Base-by-base conservation (phyloP, 2,888 invertebrate species). In the Alloplasta piceator region DNA sequence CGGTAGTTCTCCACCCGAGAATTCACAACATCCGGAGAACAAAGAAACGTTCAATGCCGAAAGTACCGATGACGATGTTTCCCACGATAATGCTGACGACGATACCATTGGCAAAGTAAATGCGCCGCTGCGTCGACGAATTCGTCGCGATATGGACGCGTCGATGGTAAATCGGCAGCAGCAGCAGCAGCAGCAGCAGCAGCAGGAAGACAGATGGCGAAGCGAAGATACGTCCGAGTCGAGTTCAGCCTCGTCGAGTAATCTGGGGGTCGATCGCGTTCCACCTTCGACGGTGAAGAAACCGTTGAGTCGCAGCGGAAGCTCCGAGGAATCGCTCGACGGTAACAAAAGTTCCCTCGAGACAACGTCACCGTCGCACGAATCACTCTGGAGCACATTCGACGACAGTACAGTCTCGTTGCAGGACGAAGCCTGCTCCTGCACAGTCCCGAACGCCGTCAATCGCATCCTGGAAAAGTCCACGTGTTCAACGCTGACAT, bases 371-470 rank as follows among this genome's bases (percentile, higher is more conserved):
- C 86, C 85, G 6, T 91, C 90, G 72, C 89, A 90, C 64, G 91
- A 91, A 41, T 91, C 90, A 0, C 81, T 91, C 0, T 91, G 91
- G 91, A 91, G 90, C 66, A 90, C 90, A 6, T 90, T 90, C 64
- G 91, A 91, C 70, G 90, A 91, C 6, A 91, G 86, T 46, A 91
- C 91, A 0, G 26, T 90, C n/a, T 91, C 91, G 0, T 63, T 89
- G 4, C 86, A 88, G 55, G 90, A 90, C 9, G 90, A 91, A 6
- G 12, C 58, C 5, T 85, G 78, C 61, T 76, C 86, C 26, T 26
- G 26, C 26, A 26, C 26, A 1, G 1, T 26, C 26, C 26, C 26
- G 3, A 1, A 26, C 3, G 3, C 26, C 26, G 26, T 26, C 26
- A 26, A 26, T 26, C 26, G 26, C 3, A 26, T 26, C 26, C 26